A percentile compares a stretch with the other conserved stretches of the same genome.
Conservation (phyloP, 2,113 vertebrate species). For the Bos indicus region DNA sequence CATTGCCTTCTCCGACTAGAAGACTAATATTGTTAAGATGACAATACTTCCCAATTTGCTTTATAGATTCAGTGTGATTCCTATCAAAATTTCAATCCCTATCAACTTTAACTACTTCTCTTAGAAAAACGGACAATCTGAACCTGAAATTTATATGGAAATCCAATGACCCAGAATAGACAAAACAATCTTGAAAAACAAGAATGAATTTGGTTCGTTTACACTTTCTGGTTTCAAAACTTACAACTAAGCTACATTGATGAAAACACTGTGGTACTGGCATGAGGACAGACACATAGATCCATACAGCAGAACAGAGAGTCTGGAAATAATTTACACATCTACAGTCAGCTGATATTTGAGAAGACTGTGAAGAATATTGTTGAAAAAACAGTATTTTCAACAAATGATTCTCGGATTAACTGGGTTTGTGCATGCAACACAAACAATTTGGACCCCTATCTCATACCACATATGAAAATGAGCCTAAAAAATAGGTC, state of each 20-base stretch:
- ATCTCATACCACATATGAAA: not conserved
- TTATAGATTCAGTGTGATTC: not conserved
- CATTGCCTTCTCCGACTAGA: not conserved
- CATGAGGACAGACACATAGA: not conserved
- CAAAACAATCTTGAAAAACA: not conserved
- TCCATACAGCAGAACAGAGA: not conserved
- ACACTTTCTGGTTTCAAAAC: not conserved
- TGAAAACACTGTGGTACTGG: not conserved
- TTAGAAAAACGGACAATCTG: not conserved
- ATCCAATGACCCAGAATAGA: not conserved
- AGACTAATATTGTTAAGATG: not conserved
- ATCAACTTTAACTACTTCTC: not conserved
- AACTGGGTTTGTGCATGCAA: not conserved
- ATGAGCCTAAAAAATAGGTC: not conserved
- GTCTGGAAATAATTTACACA: not conserved
- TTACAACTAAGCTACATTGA: not conserved
- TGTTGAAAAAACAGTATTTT: not conserved
- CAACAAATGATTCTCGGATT: not conserved
- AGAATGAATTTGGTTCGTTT: not conserved
- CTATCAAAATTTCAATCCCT: not conserved
- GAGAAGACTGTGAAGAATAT: not conserved
- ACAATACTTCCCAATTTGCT: not conserved
- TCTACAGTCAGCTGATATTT: not conserved
- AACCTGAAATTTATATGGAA: not conserved
- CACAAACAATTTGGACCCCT: not conserved